These are phyloP conservation scores for Dryoscopus gambensis DNA, from an alignment of 2,113 vertebrate species.

Conservation along the genomic window DNA sequence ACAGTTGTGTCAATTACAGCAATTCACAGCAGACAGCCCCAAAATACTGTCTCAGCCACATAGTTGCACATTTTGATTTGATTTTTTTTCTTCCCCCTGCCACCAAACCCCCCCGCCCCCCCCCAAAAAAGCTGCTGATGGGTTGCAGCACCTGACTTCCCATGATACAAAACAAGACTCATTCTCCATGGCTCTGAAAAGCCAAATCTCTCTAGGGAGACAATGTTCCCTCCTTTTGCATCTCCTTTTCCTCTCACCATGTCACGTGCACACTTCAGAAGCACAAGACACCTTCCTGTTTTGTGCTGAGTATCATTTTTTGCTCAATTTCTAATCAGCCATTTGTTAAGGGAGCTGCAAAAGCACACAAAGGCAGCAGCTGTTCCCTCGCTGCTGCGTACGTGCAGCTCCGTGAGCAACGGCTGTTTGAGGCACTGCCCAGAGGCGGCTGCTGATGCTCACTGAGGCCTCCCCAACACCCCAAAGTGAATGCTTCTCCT, in stretches of 20 bases:
- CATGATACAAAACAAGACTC: not conserved
- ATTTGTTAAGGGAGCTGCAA: constrained; percentile 37
- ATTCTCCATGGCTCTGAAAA: not conserved
- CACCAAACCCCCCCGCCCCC: too few relatives aligned
- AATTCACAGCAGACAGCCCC: not conserved
- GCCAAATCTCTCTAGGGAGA: not conserved
- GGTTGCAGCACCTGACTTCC: not conserved
- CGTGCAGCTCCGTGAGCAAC: not conserved
- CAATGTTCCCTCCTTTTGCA: not conserved
- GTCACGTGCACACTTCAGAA: constrained; percentile 7
- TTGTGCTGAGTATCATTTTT: constrained; percentile 49
- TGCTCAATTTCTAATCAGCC: constrained; percentile 65
- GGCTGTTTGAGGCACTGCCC: not conserved
- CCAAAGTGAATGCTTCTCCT: not conserved
- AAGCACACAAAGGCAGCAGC: constrained; percentile 62
- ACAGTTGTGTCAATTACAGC: not conserved
- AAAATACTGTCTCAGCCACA: not conserved
- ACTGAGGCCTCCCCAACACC: not conserved
- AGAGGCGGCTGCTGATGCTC: not conserved
- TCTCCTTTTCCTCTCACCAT: not conserved
- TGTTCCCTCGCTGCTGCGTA: constrained; percentile 16
- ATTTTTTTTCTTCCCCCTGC: not conserved
- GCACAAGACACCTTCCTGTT: constrained; percentile 55
- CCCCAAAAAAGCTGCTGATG: not conserved
- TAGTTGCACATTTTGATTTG: not conserved